These are phyloP conservation scores for Muscicapa comitata DNA, from an alignment of 2,797 vertebrate species.

Conservation along the genomic window DNA sequence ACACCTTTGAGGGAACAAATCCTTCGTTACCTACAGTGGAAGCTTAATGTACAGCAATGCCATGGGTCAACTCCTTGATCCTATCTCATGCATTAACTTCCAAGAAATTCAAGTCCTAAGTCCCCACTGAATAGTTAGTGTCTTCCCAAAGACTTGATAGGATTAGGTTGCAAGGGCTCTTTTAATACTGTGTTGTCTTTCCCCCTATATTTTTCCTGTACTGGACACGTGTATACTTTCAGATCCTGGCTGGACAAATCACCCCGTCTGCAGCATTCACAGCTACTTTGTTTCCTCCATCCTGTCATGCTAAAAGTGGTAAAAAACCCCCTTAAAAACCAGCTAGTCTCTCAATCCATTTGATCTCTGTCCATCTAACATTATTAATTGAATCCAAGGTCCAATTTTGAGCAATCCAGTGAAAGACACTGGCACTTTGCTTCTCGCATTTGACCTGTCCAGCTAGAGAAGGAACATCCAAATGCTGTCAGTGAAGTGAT, in stretches of 20 bases:
- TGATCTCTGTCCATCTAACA: neutral
- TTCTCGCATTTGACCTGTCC: neutral
- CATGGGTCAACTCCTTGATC: neutral
- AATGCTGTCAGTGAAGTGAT: neutral
- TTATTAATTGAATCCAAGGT: neutral
- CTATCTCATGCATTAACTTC: neutral
- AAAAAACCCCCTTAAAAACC: neutral
- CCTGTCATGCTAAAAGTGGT: neutral
- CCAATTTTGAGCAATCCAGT: neutral
- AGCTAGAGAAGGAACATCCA: neutral
- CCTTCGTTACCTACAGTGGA: neutral
- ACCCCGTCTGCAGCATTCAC: neutral
- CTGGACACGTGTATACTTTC: rapidly evolving
- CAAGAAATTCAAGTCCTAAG: neutral
- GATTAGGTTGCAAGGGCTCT: neutral
- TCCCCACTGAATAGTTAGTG: neutral
- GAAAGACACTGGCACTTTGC: neutral
- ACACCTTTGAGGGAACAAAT: neutral
- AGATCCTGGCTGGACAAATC: neutral
- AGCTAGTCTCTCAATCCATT: neutral
- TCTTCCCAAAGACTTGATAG: neutral
- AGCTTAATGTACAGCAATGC: neutral
- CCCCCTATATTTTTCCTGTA: neutral
- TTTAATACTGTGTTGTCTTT: neutral
- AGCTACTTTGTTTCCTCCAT: neutral